These are phyloP conservation scores for Agrotis segetum DNA, from an alignment of 2,888 invertebrate genomes.

Conservation along the genomic window DNA sequence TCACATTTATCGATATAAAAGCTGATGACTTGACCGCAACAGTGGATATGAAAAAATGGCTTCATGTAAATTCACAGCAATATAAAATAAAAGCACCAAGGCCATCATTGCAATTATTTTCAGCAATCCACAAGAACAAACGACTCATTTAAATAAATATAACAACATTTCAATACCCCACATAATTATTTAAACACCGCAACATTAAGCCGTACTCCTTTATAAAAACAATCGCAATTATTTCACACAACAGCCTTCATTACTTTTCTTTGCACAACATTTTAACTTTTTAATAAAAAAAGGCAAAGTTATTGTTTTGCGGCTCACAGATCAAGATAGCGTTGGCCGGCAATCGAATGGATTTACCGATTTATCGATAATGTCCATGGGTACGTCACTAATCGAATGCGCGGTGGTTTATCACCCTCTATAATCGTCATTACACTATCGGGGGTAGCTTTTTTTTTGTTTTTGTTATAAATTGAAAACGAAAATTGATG, in stretches of 20 bases:
- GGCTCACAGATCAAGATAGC: constrained; percentile 81
- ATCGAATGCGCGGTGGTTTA: constrained; percentile 82
- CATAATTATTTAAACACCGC: constrained; percentile 44
- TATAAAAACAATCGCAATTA: constrained; percentile 56
- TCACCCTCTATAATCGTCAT: constrained; percentile 87
- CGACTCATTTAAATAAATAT: constrained; percentile 29
- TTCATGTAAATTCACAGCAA: neutral
- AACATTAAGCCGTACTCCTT: constrained; percentile 17
- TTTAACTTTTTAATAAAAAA: constrained; percentile 67
- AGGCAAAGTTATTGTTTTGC: constrained; percentile 84
- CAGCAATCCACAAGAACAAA: constrained; percentile 9
- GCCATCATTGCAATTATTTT: constrained; percentile 15
- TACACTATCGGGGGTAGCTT: constrained; percentile 68
- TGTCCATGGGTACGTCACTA: constrained; percentile 85
- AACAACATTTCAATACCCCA: constrained; percentile 23
- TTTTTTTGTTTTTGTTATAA: constrained; percentile 71
- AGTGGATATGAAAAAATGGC: neutral
- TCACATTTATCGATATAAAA: neutral
- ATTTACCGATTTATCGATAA: constrained; percentile 84
- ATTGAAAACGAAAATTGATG: constrained; percentile 66
- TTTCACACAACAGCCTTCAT: constrained; percentile 54
- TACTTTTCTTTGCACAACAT: constrained; percentile 62
- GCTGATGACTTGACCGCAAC: constrained; percentile 1
- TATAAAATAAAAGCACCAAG: neutral
- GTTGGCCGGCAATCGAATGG: constrained; percentile 77